Evolutionary conservation across 2,113 vertebrate genomes (phyloP).

Genomic region (Eonycteris spelaea): DNA sequence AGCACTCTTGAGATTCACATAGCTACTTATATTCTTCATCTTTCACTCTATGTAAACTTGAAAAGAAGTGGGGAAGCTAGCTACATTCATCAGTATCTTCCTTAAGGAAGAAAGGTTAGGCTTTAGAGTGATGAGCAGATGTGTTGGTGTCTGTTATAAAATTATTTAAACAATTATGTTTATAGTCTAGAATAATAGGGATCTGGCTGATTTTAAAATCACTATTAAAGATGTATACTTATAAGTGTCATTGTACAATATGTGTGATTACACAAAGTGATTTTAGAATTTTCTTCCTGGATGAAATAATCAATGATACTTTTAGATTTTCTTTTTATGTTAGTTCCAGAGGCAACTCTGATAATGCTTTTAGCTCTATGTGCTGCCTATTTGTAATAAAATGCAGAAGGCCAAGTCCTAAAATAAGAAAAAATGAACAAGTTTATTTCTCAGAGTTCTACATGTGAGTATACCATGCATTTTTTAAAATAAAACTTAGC

Average conservation of each 20-base stretch:
- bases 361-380: not conserved
- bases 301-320: not conserved
- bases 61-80: not conserved
- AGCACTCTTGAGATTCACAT: not conserved
- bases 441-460: not conserved
- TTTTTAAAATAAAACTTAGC: not conserved
- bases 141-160: not conserved
- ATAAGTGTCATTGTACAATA: not conserved
- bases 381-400: not conserved
- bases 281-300: not conserved
- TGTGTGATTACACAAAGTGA: not conserved
- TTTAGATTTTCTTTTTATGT: not conserved
- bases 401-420: not conserved
- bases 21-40: not conserved
- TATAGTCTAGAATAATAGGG: not conserved
- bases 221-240: not conserved
- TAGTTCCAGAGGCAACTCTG: not conserved
- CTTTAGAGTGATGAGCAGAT: not conserved
- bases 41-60: constrained; percentile 2
- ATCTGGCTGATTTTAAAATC: not conserved
- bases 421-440: not conserved
- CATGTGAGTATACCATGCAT: not conserved
- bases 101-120: not conserved
- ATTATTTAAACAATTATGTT: not conserved
- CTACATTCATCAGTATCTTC: not conserved